A percentile compares a stretch with the other conserved stretches of the same genome.
These are phyloP conservation scores for Osmerus mordax DNA, from an alignment of 2,113 vertebrate genomes.

Conservation along the genomic window DNA sequence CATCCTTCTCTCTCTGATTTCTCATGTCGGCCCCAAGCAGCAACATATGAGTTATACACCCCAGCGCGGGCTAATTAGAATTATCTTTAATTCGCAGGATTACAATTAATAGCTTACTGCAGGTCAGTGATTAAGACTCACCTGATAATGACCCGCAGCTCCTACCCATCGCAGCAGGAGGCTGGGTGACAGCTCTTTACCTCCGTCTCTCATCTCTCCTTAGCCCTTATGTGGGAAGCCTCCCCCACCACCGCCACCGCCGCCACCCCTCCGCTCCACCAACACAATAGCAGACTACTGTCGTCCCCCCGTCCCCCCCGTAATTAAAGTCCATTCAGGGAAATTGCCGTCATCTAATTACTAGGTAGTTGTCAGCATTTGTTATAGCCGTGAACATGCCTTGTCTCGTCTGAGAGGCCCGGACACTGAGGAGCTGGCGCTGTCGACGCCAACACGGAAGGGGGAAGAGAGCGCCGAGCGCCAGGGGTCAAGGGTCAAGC, in stretches of 20 bases:
- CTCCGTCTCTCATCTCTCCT: conserved; percentile 58
- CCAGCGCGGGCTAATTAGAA: conserved; percentile 50
- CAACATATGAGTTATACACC: conserved; percentile 2
- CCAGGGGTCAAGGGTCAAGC: conserved; percentile 42
- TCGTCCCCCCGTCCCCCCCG: conserved; percentile 40
- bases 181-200: conserved; percentile 54
- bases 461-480: conserved; percentile 39
- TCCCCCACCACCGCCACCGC: conserved; percentile 59
- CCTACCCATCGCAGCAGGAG: conserved; percentile 43
- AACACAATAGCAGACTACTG: conserved; percentile 66
- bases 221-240: conserved; percentile 56
- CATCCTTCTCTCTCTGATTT: neutral
- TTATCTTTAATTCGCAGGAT: conserved; percentile 63
- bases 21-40: neutral
- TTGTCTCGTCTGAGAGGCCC: conserved; percentile 45
- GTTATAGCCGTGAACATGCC: conserved; percentile 50
- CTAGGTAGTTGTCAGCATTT: conserved; percentile 77
- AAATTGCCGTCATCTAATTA: conserved; percentile 77
- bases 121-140: conserved; percentile 64
- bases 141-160: conserved; percentile 55
- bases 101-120: conserved; percentile 63
- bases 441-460: conserved; percentile 56
- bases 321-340: conserved; percentile 81
- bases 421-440: conserved; percentile 47
- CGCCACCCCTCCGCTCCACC: conserved; percentile 9